phyloP scores from a whole-genome alignment of 2,797 vertebrate species.

The Anguilla anguilla region DNA sequence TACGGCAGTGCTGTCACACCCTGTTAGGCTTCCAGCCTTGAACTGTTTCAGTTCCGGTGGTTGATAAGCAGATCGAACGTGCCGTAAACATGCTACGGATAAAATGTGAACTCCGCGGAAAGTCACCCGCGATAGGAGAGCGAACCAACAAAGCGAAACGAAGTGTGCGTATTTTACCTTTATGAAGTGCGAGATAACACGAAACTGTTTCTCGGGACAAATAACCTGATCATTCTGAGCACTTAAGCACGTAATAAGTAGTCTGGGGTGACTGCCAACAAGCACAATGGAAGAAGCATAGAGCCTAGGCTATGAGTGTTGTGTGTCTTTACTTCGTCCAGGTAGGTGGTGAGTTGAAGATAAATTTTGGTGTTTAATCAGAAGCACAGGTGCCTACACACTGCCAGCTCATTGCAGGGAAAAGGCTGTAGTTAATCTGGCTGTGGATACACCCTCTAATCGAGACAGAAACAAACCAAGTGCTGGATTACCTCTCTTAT shows the following conservation, averaged over 20 bases:
- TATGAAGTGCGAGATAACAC: background rate
- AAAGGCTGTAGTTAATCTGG: background rate
- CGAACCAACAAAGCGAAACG: background rate
- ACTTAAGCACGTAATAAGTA: background rate
- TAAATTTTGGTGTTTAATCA: slow-evolving; percentile 13
- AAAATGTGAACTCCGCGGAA: background rate
- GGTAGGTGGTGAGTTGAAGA: slow-evolving; percentile 11
- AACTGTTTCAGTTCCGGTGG: background rate
- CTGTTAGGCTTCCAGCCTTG: background rate
- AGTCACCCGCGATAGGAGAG: background rate
- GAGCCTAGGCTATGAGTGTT: background rate
- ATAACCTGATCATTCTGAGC: background rate
- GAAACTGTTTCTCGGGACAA: background rate
- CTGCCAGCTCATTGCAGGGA: background rate
- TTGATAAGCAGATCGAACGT: background rate
- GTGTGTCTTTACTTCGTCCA: background rate
- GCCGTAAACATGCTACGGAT: background rate
- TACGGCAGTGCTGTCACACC: background rate
- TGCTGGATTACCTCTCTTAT: background rate
- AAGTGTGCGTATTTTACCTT: background rate
- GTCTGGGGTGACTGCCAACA: slow-evolving; percentile 19
- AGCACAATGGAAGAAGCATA: background rate
- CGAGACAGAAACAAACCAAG: background rate
- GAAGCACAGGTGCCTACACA: background rate
- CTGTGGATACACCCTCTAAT: background rate